phyloP scores from a whole-genome alignment of 2,113 vertebrate genomes.

The Indicator maculatus region DNA sequence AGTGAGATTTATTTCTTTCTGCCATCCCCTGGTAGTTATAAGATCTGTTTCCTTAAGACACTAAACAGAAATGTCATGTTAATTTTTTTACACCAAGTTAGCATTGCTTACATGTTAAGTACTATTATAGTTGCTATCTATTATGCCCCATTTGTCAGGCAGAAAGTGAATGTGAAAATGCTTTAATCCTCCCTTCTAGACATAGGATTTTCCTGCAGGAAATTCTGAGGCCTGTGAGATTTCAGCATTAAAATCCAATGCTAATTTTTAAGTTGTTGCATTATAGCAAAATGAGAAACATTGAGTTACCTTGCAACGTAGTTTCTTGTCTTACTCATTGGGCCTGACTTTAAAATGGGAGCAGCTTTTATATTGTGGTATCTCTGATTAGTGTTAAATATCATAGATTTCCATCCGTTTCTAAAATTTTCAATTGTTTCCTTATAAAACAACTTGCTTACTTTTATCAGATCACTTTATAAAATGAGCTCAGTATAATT shows the following conservation, averaged over 20 bases:
- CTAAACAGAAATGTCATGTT: not conserved
- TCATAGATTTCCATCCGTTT: not conserved
- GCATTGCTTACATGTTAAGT: not conserved
- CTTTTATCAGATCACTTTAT: not conserved
- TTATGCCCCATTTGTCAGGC: not conserved
- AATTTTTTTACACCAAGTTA: not conserved
- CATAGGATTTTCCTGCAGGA: conserved; percentile 27
- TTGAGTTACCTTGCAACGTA: not conserved
- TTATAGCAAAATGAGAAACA: not conserved
- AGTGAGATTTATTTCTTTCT: not conserved
- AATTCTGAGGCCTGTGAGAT: not conserved
- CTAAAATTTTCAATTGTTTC: not conserved
- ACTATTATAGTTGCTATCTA: not conserved
- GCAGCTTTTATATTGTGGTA: not conserved
- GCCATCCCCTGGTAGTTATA: too few relatives aligned
- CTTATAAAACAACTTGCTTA: not conserved
- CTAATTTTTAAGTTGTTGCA: conserved; percentile 2
- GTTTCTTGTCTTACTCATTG: not conserved
- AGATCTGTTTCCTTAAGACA: not conserved
- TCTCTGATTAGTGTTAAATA: not conserved
- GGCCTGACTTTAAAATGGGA: not conserved
- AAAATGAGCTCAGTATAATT: not conserved
- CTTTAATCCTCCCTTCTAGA: conserved; percentile 18
- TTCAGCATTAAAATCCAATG: not conserved
- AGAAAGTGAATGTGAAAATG: not conserved